A percentile compares a stretch with the other conserved stretches of the same genome.
Conservation (phyloP, 2,888 invertebrate species). For the Cantharis lateralis region DNA sequence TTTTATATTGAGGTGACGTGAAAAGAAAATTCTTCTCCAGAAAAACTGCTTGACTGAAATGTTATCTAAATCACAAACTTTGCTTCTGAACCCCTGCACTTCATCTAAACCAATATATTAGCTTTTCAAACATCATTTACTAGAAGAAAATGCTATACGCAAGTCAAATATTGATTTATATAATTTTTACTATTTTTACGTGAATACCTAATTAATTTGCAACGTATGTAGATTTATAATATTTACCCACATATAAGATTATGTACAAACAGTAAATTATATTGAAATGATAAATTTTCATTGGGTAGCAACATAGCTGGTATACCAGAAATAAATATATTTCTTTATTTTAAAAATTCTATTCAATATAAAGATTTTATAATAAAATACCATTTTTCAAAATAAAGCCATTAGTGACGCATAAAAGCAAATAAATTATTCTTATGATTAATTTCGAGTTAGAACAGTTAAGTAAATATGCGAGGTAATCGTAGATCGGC, state of each 20-base stretch:
- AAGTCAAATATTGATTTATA: not conserved
- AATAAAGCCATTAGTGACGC: no score
- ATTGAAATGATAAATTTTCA: not conserved
- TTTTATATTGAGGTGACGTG: slow-evolving; percentile 27
- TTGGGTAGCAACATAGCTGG: not conserved
- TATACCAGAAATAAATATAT: not conserved
- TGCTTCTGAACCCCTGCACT: slow-evolving; percentile 9
- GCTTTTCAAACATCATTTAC: slow-evolving; percentile 5
- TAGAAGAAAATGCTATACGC: not conserved
- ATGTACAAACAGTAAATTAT: not conserved
- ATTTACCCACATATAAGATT: not conserved
- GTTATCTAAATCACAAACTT: slow-evolving; percentile 25
- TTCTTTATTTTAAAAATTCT: no score
- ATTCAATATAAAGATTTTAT: no score
- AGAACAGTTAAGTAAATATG: no score
- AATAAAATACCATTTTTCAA: no score
- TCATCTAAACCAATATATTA: slow-evolving; percentile 27
- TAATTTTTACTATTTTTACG: not conserved
- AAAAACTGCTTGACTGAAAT: slow-evolving; percentile 7
- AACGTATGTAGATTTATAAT: not conserved
- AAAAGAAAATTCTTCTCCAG: slow-evolving; percentile 15
- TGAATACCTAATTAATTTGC: not conserved
- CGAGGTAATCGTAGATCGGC: no score
- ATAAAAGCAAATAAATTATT: no score
- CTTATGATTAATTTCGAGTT: no score